A percentile compares a stretch with the other conserved stretches of the same genome.
Conservation (phyloP, 2,888 invertebrate species). For the Hydroisotoma schaefferi region DNA sequence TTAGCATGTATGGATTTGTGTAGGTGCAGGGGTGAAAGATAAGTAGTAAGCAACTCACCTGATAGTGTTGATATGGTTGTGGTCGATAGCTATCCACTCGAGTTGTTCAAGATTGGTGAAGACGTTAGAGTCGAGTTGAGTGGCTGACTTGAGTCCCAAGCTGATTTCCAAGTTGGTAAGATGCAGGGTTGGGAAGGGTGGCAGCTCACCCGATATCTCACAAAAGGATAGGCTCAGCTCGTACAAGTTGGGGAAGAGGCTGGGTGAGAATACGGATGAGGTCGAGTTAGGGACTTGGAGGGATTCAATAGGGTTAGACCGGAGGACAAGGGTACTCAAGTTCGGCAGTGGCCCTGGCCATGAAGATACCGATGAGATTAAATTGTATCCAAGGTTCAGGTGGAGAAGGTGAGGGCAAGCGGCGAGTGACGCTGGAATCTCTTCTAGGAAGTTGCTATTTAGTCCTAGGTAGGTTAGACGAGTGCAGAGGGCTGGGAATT, state of each 20-base stretch:
- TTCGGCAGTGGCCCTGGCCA: conserved; percentile 62
- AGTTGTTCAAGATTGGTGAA: conserved; percentile 52
- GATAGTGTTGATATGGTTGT: conserved; percentile 75
- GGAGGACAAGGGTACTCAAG: conserved; percentile 73
- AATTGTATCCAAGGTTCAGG: conserved; percentile 83
- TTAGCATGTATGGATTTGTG: no score
- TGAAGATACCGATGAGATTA: conserved; percentile 56
- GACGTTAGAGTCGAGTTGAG: conserved; percentile 53
- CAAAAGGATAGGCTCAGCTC: conserved; percentile 91
- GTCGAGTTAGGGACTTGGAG: conserved; percentile 52
- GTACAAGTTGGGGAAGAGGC: conserved; percentile 64
- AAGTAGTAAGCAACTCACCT: conserved; percentile 54
- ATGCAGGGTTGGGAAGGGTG: conserved; percentile 69
- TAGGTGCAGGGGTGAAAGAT: no score
- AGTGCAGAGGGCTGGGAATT: no score
- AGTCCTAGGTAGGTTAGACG: conserved; percentile 48
- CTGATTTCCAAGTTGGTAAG: conserved; percentile 81
- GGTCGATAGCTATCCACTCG: conserved; percentile 80
- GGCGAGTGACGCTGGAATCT: conserved; percentile 67
- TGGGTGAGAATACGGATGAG: conserved; percentile 66
- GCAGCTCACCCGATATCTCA: conserved; percentile 70
- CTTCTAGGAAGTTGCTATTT: conserved; percentile 69
- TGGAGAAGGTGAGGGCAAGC: conserved; percentile 75
- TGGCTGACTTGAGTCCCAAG: conserved; percentile 72
- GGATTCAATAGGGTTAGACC: conserved; percentile 76